These are phyloP conservation scores for Trissolcus basalis DNA, from an alignment of 1,140 invertebrate genomes.

Conservation along the genomic window DNA sequence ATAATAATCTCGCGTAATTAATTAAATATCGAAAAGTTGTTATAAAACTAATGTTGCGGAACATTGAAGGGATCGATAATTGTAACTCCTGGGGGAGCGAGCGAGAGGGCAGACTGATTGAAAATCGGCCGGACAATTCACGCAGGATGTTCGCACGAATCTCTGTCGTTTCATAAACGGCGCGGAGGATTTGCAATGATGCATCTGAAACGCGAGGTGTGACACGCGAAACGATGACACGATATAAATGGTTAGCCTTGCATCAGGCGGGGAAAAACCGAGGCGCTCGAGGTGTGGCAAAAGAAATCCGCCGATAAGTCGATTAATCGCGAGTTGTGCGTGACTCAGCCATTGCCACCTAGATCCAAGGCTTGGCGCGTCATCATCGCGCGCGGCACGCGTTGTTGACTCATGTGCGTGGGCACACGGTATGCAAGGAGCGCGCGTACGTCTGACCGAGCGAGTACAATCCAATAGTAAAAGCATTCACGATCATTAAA, in stretches of 20 bases:
- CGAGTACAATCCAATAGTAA: conserved; percentile 40
- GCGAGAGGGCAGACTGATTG: too few relatives aligned
- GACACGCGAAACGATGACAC: not conserved
- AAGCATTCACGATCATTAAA: conserved; percentile 44
- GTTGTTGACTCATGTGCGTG: conserved; percentile 61
- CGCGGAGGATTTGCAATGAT: too few relatives aligned
- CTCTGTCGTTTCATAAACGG: too few relatives aligned
- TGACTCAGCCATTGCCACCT: conserved; percentile 58
- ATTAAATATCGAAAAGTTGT: conserved; percentile 25
- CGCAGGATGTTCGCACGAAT: too few relatives aligned
- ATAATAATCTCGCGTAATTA: conserved; percentile 22
- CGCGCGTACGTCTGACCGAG: conserved; percentile 34
- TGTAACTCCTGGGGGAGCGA: too few relatives aligned
- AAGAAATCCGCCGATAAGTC: conserved; percentile 54
- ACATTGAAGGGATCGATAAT: too few relatives aligned
- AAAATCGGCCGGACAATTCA: too few relatives aligned
- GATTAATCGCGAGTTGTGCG: conserved; percentile 48
- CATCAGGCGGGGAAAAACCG: too few relatives aligned
- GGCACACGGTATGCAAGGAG: conserved; percentile 46
- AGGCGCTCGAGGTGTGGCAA: conserved; percentile 41
- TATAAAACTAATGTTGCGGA: too few relatives aligned
- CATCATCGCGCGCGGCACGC: conserved; percentile 51
- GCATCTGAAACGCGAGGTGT: too few relatives aligned
- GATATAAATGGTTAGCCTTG: too few relatives aligned
- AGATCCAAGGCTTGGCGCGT: conserved; percentile 53